phyloP scores from a whole-genome alignment of 2,113 vertebrate genomes.

The Salvator merianae region DNA sequence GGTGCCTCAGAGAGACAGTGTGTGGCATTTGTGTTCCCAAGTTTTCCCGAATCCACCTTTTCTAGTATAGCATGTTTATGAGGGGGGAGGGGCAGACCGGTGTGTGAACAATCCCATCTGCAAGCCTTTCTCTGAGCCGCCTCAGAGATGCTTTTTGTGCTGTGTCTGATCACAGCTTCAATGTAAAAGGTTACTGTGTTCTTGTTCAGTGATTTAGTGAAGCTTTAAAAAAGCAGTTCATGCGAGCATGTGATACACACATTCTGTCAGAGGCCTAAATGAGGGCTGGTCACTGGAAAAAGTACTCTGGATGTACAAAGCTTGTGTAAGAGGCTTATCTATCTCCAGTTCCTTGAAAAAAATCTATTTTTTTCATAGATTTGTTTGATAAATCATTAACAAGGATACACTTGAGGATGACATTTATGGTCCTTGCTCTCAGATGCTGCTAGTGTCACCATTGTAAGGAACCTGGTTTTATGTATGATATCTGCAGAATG shows the following conservation, averaged over 20 bases:
- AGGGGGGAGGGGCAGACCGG: no score
- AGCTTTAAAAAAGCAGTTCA: neutral
- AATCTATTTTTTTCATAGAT: slow-evolving; percentile 43
- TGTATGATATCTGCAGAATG: neutral
- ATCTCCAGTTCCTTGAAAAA: slow-evolving; percentile 27
- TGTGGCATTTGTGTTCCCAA: no score
- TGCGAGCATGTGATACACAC: no score
- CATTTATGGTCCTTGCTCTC: neutral
- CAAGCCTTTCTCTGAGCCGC: no score
- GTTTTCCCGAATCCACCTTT: no score
- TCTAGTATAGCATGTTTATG: no score
- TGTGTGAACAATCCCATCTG: no score
- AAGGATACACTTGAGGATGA: slow-evolving; percentile 9
- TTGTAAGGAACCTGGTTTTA: slow-evolving; percentile 24
- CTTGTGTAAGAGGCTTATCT: neutral
- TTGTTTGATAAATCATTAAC: slow-evolving; percentile 41
- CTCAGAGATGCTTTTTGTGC: no score
- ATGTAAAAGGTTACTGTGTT: neutral
- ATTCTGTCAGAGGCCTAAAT: neutral
- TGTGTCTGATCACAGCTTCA: no score
- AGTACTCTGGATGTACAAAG: neutral
- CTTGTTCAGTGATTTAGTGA: neutral
- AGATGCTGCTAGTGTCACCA: neutral
- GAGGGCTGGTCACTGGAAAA: neutral
- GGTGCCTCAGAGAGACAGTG: no score